Evolutionary conservation across 2,113 vertebrate genomes (phyloP).

Genomic region (human): GRCh38 chr16:54923501-54924000

Average conservation of each 20-base stretch:
- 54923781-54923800: slow-evolving; percentile 51
- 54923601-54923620: slow-evolving; percentile 56
- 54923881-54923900: not conserved
- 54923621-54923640: slow-evolving; percentile 17
- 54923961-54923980: slow-evolving; percentile 42
- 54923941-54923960: not conserved
- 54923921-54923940: not conserved
- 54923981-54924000: slow-evolving; percentile 44
- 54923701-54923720: slow-evolving; percentile 60
- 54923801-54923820: slow-evolving; percentile 58
- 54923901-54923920: not conserved
- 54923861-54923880: slow-evolving; percentile 26
- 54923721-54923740: slow-evolving; percentile 62
- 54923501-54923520: slow-evolving; percentile 52
- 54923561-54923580: slow-evolving; percentile 66
- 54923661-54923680: slow-evolving; percentile 15
- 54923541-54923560: slow-evolving; percentile 17
- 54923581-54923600: slow-evolving; percentile 71
- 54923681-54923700: slow-evolving; percentile 21
- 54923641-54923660: slow-evolving; percentile 51
- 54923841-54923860: not conserved
- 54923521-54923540: slow-evolving; percentile 50
- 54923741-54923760: slow-evolving; percentile 63
- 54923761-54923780: slow-evolving; percentile 35
- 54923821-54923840: slow-evolving; percentile 50